These are phyloP conservation scores for Plestiodon gilberti DNA, from an alignment of 2,113 vertebrate species.

Conservation along the genomic window DNA sequence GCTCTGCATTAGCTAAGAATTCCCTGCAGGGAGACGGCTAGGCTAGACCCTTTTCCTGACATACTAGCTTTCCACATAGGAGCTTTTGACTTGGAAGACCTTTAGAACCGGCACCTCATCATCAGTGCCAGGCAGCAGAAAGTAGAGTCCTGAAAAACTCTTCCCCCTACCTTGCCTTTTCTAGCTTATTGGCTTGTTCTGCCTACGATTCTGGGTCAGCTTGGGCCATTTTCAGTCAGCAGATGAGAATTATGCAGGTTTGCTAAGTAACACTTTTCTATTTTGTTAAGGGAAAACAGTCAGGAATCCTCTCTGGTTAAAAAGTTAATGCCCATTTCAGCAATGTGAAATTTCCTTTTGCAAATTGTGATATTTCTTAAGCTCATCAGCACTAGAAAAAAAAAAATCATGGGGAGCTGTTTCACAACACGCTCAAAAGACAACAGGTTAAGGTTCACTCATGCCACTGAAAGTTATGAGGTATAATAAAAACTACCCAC, in stretches of 20 bases:
- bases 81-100: background rate
- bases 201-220: conserved; percentile 39
- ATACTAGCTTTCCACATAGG: background rate
- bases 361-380: conserved; percentile 50
- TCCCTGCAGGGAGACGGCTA: background rate
- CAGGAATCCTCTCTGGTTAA: conserved; percentile 40
- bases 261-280: conserved; percentile 27
- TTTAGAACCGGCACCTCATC: conserved; percentile 26
- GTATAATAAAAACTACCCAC: conserved; percentile 61
- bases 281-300: conserved; percentile 43
- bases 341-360: conserved; percentile 52
- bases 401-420: conserved; percentile 60
- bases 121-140: conserved; percentile 62
- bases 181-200: conserved; percentile 47
- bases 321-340: conserved; percentile 37
- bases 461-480: conserved; percentile 55
- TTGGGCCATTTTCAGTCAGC: conserved; percentile 49
- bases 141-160: conserved; percentile 53
- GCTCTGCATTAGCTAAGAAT: background rate
- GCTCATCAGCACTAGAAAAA: conserved; percentile 58
- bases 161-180: conserved; percentile 26
- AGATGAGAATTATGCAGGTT: conserved; percentile 39
- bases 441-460: conserved; percentile 48
- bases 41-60: background rate
- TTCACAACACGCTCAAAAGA: conserved; percentile 66